Base-by-base conservation (phyloP, 2,113 vertebrate genomes). In the Butorides virescens region DNA sequence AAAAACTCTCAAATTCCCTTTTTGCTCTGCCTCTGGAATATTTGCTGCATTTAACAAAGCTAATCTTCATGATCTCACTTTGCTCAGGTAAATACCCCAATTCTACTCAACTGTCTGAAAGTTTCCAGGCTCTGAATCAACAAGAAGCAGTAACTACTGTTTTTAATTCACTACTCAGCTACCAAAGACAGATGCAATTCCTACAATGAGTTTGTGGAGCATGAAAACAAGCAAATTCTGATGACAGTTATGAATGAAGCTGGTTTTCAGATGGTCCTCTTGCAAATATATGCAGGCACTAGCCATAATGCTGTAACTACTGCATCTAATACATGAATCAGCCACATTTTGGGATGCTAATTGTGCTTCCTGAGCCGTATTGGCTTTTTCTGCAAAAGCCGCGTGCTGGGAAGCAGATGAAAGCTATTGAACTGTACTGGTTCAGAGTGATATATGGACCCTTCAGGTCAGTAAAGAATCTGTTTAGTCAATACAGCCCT, bases 401-500 rank as follows among this genome's bases (percentile, higher is more conserved):
- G 3, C 80, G 7, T 49, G 49, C 87, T 82, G 90, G 66, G 89
- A 83, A 88, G 89, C 70, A 94, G 91, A 72, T 95, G 87, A 95
- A 96, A 82, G 84, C 92, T 85, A 87, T 88, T 92, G 95, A 96
- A 53, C 77, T 85, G 53, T 68, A n/a, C 93, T 90, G 92, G 53
- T 94, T 92, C 62, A 46, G 71, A 62, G 89, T 95, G 96, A 83
- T 90, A 34, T 30, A 94, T 76, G 74, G 74, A 78, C 84, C 62
- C 89, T 96, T 95, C 84, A 77, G 83, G 88, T 95, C 93, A 84
- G 19, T 92, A 81, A 95, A 86, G 89, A 82, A 36, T 58, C 80
- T 4, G 5, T 50, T 91, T 52, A 80, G 89, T 92, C 84, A 86
- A 7, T 74, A 73, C 71, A 90, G 55, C 53, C 44, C 70, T 91